Percentiles rank a stretch among this genome's conserved stretches.
Evolutionary conservation across 2,797 vertebrate genomes (phyloP).

Genomic region (Helarctos malayanus): DNA sequence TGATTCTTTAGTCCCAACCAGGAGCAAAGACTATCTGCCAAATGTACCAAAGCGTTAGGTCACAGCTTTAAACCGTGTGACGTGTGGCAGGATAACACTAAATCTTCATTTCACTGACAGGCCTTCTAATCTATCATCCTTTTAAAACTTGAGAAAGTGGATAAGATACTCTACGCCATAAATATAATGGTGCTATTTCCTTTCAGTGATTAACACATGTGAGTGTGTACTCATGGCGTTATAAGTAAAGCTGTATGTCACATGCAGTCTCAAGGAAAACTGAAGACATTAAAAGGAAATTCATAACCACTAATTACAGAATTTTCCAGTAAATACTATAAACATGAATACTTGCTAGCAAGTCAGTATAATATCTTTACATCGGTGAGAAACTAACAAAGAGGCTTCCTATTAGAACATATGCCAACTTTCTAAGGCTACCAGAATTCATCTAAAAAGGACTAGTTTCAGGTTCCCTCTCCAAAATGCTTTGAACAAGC

Average conservation of each 20-base stretch:
- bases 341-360: background rate
- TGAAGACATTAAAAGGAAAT: slow-evolving; percentile 24
- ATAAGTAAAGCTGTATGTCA: background rate
- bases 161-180: slow-evolving; percentile 49
- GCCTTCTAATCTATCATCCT: slow-evolving; percentile 59
- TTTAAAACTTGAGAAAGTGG: slow-evolving; percentile 57
- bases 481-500: background rate
- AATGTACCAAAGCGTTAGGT: background rate
- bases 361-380: background rate
- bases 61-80: slow-evolving; percentile 13
- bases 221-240: background rate
- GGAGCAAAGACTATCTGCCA: background rate
- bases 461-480: background rate
- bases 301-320: slow-evolving; percentile 3
- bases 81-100: background rate
- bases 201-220: slow-evolving; percentile 54
- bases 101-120: slow-evolving; percentile 55
- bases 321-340: background rate
- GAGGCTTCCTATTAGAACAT: background rate
- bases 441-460: slow-evolving; percentile 26
- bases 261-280: background rate
- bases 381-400: slow-evolving; percentile 7
- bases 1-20: background rate
- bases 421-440: background rate
- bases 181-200: slow-evolving; percentile 39